These are phyloP conservation scores for Pseudocheirus occidentalis DNA, from an alignment of 2,797 vertebrate species.

Conservation along the genomic window DNA sequence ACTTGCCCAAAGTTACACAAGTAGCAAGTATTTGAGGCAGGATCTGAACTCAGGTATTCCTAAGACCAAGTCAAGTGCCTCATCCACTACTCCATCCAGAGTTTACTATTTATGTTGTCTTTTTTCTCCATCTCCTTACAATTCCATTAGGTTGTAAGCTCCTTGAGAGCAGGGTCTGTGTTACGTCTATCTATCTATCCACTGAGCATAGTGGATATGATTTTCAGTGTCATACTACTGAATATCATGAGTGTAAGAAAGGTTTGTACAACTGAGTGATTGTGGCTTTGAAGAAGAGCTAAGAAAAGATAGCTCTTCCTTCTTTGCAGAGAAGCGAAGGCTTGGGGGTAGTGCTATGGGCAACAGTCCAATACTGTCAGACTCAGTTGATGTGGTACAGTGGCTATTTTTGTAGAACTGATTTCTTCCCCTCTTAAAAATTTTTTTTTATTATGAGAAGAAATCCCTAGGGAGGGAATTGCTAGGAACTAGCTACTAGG, in stretches of 20 bases:
- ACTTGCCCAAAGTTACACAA: background rate
- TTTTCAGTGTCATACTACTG: background rate
- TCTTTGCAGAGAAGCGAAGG: background rate
- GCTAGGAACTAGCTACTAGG: background rate
- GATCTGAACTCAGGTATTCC: background rate
- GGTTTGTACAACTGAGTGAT: background rate
- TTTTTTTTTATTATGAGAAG: background rate
- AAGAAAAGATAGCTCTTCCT: background rate
- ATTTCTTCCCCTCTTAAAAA: background rate
- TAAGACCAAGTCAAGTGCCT: background rate
- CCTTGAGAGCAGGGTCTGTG: background rate
- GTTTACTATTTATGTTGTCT: background rate
- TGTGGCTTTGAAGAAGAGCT: background rate
- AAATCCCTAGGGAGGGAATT: background rate
- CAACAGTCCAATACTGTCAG: background rate
- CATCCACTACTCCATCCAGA: background rate
- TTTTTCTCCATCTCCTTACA: background rate
- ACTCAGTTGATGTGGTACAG: background rate
- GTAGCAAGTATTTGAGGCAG: background rate
- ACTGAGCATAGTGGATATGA: background rate
- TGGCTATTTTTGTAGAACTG: background rate
- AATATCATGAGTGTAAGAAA: background rate
- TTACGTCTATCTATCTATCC: background rate
- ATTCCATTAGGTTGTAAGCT: background rate
- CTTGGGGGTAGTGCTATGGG: too few relatives aligned